Base-by-base conservation (phyloP, 1,140 invertebrate species). In the Planococcus citri region DNA sequence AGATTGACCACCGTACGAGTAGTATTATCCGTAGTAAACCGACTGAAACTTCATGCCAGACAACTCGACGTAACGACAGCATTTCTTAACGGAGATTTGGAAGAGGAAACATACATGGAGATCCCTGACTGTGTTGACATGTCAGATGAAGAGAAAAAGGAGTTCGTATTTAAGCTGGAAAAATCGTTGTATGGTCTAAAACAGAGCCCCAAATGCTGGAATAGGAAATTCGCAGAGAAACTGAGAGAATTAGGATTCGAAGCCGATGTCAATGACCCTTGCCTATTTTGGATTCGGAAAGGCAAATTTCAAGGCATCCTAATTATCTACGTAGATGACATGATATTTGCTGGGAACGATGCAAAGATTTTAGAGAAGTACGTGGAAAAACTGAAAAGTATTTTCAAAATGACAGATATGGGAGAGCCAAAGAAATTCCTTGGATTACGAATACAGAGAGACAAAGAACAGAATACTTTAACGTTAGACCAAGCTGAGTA, bases 41-140 rank as follows among this genome's bases (percentile, higher is more conserved):
- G 64, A 37, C 22, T 21, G 0, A 33, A 20, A 22, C 29, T 70
- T 25, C 6, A 61, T 4, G 58, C 20, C 27, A n/a, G 21, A 20
- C 79, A 80, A 71, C 74, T 79, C 70, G 80, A 80, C 73, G 76
- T 80, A 0, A 76, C 74, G 41, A 78, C 76, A 12, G 78, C 76
- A 0, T 80, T 79, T 73, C 72, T 80, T 8, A 71, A 80, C 72
- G 77, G 76, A 8, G 12, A 17, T 6, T 24, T 71, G 0, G 33
- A 78, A 51, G 75, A 77, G 70, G 72, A 76, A 33, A 73, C 79
- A 27, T 79, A 76, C 71, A 76, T 79, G 73, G 71, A 74, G 69
- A 74, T 78, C 70, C 73, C 75, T 38, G 68, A 69, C 12, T 71
- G 72, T 41, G n/a, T 71, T 14, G 14, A 69, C 60, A 41, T 37